Percentiles rank a stretch among this genome's conserved stretches.
Conservation (phyloP, 2,888 invertebrate genomes). For the Tenthredo livida region DNA sequence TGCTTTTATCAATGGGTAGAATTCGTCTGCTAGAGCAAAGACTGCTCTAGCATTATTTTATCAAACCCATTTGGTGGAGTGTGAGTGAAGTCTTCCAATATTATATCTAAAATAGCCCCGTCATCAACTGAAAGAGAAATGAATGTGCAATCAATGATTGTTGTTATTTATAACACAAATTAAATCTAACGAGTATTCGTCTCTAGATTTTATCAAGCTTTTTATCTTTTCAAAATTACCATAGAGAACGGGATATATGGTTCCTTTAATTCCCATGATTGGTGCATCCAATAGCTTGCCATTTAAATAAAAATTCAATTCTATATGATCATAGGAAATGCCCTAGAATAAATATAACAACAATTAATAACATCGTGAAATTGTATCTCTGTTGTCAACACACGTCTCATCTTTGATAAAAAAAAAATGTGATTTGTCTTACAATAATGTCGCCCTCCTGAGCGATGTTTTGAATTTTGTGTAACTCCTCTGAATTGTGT, state of each 20-base stretch:
- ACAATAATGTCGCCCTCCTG: conserved; percentile 96
- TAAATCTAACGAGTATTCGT: neutral
- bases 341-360: conserved; percentile 81
- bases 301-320: conserved; percentile 96
- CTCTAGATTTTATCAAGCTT: neutral
- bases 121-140: conserved; percentile 91
- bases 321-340: conserved; percentile 96
- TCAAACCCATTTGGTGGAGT: conserved; percentile 93
- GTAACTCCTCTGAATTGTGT: conserved; percentile 89
- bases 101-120: conserved; percentile 97
- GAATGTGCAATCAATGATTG: conserved; percentile 15
- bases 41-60: conserved; percentile 98
- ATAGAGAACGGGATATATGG: conserved; percentile 94
- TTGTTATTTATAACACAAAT: neutral
- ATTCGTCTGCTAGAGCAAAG: conserved; percentile 87
- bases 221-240: conserved; percentile 80
- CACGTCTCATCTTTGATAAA: neutral
- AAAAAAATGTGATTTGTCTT: too few relatives aligned
- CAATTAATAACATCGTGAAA: conserved; percentile 33
- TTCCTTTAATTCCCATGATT: conserved; percentile 92
- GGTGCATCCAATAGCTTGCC: conserved; percentile 93
- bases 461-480: conserved; percentile 80
- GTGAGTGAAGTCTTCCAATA: conserved; percentile 93
- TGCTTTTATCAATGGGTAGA: conserved; percentile 33
- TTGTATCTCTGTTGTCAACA: neutral